Base-by-base conservation (phyloP, 2,797 vertebrate genomes). In the Lindbergichthys nudifrons region DNA sequence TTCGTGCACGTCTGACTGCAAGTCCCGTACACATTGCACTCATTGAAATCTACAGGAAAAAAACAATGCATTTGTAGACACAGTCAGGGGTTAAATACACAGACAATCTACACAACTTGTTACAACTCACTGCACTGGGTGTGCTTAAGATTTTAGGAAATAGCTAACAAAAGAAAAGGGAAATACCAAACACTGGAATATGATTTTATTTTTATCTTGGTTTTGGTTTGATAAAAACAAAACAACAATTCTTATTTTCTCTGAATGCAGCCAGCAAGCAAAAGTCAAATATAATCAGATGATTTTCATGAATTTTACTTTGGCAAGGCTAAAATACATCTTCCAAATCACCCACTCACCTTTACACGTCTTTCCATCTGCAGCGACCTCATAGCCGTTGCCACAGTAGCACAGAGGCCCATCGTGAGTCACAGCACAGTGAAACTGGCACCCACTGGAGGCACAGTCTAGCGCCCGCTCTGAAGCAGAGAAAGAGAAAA, bases 1-100 rank as follows among this genome's bases (percentile, higher is more conserved):
- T 99, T 99, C 62, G 92, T 93, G 90, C 98, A 99, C 0, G 96
- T 96, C 93, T 99, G 98, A 89, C 97, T 99, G 93, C 98, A 99
- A 8, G 96, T 96, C 30, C 98, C 97, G 0, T 99, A 98, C 41
- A 98, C 82, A 0, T 91, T 94, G 82, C 98, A 99, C 69, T 99
- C 98, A 5, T 99, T 96, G 3, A 97, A 99, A 90, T 99, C 98
- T 99, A 90, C 21, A 79, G 41, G 46, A 9, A 39, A 57, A 60
- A 4, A 6, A 48, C 2, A 67, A 18, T 21, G 10, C 47, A 9
- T 63, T 12, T 67, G 32, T 43, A 58, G n/a, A 75, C 41, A 59
- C 12, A 16, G 26, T 46, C 13, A 13, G 18, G n/a, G 5, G 51
- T 52, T 1, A 73, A 70, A 57, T 23, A 13, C 10, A 51, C 21